Conservation (phyloP, 37 sponge, comb jelly and placozoan species). For the Hormiphora californensis region DNA sequence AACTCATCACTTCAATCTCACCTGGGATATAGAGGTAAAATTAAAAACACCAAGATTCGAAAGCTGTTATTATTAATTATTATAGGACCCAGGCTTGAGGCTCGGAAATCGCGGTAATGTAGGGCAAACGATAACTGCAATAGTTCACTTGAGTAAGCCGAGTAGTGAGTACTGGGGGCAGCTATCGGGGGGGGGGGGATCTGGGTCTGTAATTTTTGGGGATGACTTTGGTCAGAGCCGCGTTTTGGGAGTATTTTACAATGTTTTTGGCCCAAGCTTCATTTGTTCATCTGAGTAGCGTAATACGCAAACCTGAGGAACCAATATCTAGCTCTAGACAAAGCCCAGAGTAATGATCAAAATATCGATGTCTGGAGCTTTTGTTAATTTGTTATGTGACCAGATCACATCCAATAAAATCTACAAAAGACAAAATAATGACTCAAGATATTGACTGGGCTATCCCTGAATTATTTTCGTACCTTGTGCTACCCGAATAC, state of each 20-base stretch:
- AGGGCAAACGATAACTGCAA: too few species aligned
- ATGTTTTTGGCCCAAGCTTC: too few species aligned
- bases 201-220: too few species aligned
- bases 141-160: too few species aligned
- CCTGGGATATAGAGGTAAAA: neutral
- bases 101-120: too few species aligned
- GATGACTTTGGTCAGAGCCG: too few species aligned
- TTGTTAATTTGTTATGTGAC: neutral
- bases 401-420: neutral
- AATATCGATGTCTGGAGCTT: neutral
- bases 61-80: neutral
- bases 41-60: neutral
- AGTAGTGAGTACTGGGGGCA: too few species aligned
- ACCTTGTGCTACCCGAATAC: conserved; percentile 48
- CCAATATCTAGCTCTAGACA: neutral
- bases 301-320: too few species aligned
- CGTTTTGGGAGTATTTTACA: too few species aligned
- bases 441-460: neutral
- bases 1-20: neutral
- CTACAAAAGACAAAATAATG: neutral
- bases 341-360: neutral
- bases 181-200: too few species aligned
- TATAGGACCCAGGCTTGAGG: too few species aligned
- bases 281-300: too few species aligned
- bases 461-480: neutral